Conservation (phyloP, 64 coral and sea anemone genomes). For the Trachythela sp. region DNA sequence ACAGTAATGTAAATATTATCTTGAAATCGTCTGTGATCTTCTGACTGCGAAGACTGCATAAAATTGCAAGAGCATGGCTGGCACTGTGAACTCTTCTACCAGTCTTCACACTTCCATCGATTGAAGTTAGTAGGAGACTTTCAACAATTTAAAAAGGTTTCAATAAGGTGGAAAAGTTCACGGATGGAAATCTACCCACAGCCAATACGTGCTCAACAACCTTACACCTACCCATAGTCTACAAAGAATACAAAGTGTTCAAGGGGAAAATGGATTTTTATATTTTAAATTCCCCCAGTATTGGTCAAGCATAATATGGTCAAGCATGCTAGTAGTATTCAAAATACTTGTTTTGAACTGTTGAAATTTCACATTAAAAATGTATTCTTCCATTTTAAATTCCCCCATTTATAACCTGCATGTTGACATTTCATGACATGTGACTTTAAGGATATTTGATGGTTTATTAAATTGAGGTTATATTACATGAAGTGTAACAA, state of each 20-base stretch:
- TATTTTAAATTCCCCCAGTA: not conserved
- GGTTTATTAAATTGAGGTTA: too few relatives aligned
- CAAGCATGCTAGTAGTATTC: too few relatives aligned
- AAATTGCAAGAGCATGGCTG: not conserved
- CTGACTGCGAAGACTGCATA: slow-evolving; percentile 2
- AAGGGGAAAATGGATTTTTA: not conserved
- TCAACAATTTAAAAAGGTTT: not conserved
- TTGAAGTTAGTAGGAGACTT: not conserved
- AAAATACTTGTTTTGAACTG: too few relatives aligned
- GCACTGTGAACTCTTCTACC: slow-evolving; percentile 11
- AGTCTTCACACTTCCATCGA: not conserved
- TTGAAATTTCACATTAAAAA: too few relatives aligned
- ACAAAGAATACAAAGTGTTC: not conserved
- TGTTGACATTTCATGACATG: too few relatives aligned
- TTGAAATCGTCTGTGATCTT: slow-evolving; percentile 6
- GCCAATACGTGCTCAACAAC: not conserved
- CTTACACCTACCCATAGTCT: not conserved
- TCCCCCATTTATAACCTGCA: too few relatives aligned
- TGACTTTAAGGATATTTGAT: too few relatives aligned
- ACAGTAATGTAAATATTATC: not conserved
- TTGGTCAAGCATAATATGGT: not conserved
- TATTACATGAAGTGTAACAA: too few relatives aligned
- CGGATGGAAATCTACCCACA: not conserved
- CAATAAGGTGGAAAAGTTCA: too few relatives aligned
- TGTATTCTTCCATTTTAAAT: too few relatives aligned